Percentiles rank a stretch among this genome's conserved stretches.
These are phyloP conservation scores for Myotis yumanensis DNA, from an alignment of 2,113 vertebrate genomes.

Conservation along the genomic window DNA sequence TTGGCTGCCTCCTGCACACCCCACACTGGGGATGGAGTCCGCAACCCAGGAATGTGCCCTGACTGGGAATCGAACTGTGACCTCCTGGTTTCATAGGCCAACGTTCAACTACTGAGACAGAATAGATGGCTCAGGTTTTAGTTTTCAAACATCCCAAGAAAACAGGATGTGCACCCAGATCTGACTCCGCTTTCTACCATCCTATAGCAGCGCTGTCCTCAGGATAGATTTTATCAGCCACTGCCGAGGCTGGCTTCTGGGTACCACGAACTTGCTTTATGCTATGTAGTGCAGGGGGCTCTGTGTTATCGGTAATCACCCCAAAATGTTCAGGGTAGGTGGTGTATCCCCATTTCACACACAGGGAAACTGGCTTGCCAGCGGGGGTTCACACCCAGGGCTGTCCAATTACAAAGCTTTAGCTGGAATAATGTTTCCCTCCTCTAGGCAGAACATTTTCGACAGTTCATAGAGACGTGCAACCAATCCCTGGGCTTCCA, in stretches of 20 bases:
- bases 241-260: neutral
- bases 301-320: neutral
- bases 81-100: too few species aligned
- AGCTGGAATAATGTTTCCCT: neutral
- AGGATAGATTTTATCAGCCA: neutral
- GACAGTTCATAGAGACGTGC: neutral
- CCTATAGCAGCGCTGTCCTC: neutral
- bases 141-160: neutral
- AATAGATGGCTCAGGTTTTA: neutral
- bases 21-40: too few species aligned
- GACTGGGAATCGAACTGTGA: too few species aligned
- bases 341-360: fast-evolving
- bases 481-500: fast-evolving
- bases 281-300: neutral
- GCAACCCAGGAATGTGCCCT: too few species aligned
- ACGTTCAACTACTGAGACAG: too few species aligned
- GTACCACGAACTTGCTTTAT: neutral
- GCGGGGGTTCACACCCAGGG: fast-evolving
- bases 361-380: neutral
- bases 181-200: neutral
- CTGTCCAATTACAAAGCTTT: neutral
- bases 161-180: neutral
- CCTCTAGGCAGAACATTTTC: neutral
- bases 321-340: neutral
- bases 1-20: too few species aligned